phyloP scores from a whole-genome alignment of 1,140 invertebrate species.

The Zaprionus kolodkinae region DNA sequence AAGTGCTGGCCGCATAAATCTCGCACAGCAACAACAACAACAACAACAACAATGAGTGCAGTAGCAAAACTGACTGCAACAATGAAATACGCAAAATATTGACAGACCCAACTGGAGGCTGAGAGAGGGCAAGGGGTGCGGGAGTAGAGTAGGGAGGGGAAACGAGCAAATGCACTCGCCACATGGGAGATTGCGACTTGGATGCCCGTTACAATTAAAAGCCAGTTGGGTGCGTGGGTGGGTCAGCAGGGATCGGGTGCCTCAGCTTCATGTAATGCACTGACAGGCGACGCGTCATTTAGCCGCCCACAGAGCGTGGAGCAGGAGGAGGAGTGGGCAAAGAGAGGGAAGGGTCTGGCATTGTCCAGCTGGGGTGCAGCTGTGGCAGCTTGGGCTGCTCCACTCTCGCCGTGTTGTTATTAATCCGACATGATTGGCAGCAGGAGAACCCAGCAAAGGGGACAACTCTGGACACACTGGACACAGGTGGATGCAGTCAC shows the following conservation, averaged over 20 bases:
- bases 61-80: conserved; percentile 52
- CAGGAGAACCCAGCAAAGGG: conserved; percentile 46
- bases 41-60: conserved; percentile 45
- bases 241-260: not conserved
- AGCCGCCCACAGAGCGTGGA: conserved; percentile 36
- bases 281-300: conserved; percentile 77
- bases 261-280: conserved; percentile 61
- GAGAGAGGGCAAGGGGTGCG: not conserved
- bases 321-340: conserved; percentile 12
- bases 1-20: conserved; percentile 60
- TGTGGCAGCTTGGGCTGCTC: conserved; percentile 46
- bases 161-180: conserved; percentile 59
- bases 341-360: not conserved
- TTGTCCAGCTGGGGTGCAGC: conserved; percentile 57
- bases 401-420: conserved; percentile 56
- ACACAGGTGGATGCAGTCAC: conserved; percentile 76
- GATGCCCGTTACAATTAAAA: conserved; percentile 73
- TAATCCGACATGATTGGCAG: conserved; percentile 81
- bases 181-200: conserved; percentile 55
- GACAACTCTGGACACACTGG: conserved; percentile 24
- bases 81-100: conserved; percentile 81
- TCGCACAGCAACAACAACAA: conserved; percentile 48
- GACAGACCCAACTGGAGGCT: conserved; percentile 47
- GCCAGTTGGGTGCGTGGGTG: conserved; percentile 11
- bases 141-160: conserved; percentile 11